Evolutionary conservation across 2,797 vertebrate genomes (phyloP), one percentile per base, ranked within the genome.

Genomic region (Tapirus indicus): DNA sequence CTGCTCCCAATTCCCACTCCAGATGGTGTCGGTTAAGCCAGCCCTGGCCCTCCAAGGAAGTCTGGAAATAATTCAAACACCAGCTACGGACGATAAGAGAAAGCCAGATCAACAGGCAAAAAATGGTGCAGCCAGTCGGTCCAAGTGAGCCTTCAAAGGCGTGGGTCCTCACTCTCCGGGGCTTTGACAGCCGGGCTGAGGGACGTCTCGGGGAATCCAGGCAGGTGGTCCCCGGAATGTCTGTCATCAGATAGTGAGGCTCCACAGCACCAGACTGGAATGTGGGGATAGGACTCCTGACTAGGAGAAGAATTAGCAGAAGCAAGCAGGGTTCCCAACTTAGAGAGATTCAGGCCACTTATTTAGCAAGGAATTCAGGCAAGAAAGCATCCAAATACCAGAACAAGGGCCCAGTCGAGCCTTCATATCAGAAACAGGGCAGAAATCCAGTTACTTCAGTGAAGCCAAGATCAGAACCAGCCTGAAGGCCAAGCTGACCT

Each of bases 301-400:
- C 35, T 18, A 38, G 64, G 25, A 95, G 75, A 60, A 89, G 54
- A 93, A 29, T 79, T 47, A 20, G 20, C 72, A 75, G 20, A 64
- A 88, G 60, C 20, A 87, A 93, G 68, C 86, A 86, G 47, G 29
- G 16, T 49, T 80, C 90, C 54, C 69, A 44, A 41, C 49, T 82
- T 83, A 66, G 41, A 92, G 25, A 90, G 85, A 78, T 29, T 13
- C 27, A 29, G 47, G 49, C 71, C 74, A 74, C 72, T 56, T 91
- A 77, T 52, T 68, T 58, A 83, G 62, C 38, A 74, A 94, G 87
- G n/a, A 96, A 87, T 94, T 95, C 35, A 66, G 71, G 47, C 20
- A 60, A 82, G 72, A 93, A 96, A 91, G 77, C 32, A 44, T 92
- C 86, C 96, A 95, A 75, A 93, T 68, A 89, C 74, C 92, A 74